These are phyloP conservation scores for Tachina grossa DNA, from an alignment of 2,888 invertebrate species.

Conservation along the genomic window DNA sequence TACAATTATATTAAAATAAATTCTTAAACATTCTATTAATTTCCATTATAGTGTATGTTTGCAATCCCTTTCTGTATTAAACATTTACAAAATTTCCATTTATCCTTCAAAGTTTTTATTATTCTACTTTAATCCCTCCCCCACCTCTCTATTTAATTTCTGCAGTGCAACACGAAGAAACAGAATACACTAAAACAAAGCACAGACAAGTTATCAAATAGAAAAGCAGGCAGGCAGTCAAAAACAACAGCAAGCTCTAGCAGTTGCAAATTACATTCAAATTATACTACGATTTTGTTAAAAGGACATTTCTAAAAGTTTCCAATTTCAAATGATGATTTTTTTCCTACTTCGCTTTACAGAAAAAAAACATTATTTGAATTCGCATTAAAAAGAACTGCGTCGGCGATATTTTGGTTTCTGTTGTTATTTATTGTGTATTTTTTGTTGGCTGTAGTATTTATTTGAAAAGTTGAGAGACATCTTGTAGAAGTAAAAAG, in stretches of 20 bases:
- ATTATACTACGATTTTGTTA: conserved; percentile 82
- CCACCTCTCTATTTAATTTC: conserved; percentile 10
- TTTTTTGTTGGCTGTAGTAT: conserved; percentile 17
- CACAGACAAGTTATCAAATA: neutral
- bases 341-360: conserved; percentile 71
- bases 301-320: conserved; percentile 81
- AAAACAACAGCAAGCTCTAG: conserved; percentile 43
- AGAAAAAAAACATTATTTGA: conserved; percentile 50
- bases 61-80: conserved; percentile 60
- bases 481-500: conserved; percentile 64
- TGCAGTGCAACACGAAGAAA: neutral
- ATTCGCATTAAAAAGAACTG: conserved; percentile 32
- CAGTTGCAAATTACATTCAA: conserved; percentile 81
- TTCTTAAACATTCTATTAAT: neutral
- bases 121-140: conserved; percentile 28
- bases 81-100: conserved; percentile 64
- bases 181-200: neutral
- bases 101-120: conserved; percentile 67
- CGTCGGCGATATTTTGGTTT: conserved; percentile 63
- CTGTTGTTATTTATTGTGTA: conserved; percentile 56
- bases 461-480: conserved; percentile 57
- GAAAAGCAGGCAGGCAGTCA: neutral
- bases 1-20: neutral
- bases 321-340: conserved; percentile 81
- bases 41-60: conserved; percentile 14